Evolutionary conservation across 2,113 vertebrate species (phyloP).

Genomic region (Seriola rivoliana): DNA sequence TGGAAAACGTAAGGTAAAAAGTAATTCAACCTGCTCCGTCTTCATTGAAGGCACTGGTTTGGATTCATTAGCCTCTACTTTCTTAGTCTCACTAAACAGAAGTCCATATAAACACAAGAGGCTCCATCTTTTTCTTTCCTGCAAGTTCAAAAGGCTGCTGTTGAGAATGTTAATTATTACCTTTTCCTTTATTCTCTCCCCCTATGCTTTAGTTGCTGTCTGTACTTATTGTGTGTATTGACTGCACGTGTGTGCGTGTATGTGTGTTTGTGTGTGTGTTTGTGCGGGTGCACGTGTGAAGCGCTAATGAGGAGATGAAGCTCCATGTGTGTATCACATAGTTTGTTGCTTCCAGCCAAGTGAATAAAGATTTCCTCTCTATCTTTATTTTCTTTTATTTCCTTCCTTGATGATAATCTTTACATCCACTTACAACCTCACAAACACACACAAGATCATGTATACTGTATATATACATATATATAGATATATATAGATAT

Average conservation of each 20-base stretch:
- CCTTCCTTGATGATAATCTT: background rate
- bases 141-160: constrained; percentile 41
- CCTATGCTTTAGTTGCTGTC: constrained; percentile 10
- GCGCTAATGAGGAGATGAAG: constrained; percentile 52
- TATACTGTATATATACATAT: background rate
- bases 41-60: too few relatives aligned
- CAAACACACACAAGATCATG: too few relatives aligned
- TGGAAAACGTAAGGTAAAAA: too few relatives aligned
- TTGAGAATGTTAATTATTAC: constrained; percentile 39
- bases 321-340: background rate
- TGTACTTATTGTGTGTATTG: constrained; percentile 18
- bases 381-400: background rate
- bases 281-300: constrained; percentile 46
- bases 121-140: constrained; percentile 3
- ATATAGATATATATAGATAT: too few relatives aligned
- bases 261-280: background rate
- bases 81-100: constrained; percentile 7
- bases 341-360: constrained; percentile 12
- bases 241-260: constrained; percentile 9
- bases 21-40: too few relatives aligned
- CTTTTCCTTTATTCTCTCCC: constrained; percentile 14
- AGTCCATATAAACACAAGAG: constrained; percentile 22
- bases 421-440: background rate
- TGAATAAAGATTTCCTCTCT: constrained; percentile 4
- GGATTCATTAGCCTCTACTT: constrained; percentile 32